Conservation (phyloP, 2,113 vertebrate genomes). For the Alaudala cheleensis region DNA sequence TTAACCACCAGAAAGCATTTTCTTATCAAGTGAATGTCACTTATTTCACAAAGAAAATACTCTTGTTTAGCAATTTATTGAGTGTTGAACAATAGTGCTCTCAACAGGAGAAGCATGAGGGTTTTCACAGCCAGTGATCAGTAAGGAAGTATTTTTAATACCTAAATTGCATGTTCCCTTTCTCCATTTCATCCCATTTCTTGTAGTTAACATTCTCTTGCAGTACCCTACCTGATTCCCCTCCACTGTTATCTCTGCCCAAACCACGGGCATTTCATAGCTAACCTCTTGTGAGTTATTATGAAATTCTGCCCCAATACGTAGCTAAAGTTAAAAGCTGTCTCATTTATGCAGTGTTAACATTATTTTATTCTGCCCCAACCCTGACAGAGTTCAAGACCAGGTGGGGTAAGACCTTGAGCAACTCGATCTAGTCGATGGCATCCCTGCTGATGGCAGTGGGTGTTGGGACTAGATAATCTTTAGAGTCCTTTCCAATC, state of each 20-base stretch:
- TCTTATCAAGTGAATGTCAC: neutral
- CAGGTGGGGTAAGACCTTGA: neutral
- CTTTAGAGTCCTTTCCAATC: neutral
- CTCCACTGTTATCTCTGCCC: neutral
- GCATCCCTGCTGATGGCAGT: neutral
- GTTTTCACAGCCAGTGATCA: neutral
- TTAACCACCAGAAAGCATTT: neutral
- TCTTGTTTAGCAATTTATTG: neutral
- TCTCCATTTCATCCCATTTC: neutral
- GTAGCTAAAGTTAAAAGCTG: neutral
- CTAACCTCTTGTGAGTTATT: neutral
- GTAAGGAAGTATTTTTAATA: neutral
- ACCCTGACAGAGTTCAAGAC: neutral
- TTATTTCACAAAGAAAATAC: neutral
- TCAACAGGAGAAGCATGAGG: neutral
- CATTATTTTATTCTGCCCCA: neutral
- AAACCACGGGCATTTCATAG: rapidly evolving
- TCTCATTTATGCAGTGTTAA: neutral
- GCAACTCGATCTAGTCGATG: rapidly evolving
- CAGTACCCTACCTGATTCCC: neutral
- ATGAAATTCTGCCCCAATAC: neutral
- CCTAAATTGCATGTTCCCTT: neutral
- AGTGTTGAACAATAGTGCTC: neutral
- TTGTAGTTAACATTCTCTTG: neutral
- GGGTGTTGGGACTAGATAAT: neutral